Percentiles rank a stretch among this genome's conserved stretches.
These are phyloP conservation scores for Erebia epiphron DNA, from an alignment of 2,888 invertebrate genomes.

Conservation along the genomic window DNA sequence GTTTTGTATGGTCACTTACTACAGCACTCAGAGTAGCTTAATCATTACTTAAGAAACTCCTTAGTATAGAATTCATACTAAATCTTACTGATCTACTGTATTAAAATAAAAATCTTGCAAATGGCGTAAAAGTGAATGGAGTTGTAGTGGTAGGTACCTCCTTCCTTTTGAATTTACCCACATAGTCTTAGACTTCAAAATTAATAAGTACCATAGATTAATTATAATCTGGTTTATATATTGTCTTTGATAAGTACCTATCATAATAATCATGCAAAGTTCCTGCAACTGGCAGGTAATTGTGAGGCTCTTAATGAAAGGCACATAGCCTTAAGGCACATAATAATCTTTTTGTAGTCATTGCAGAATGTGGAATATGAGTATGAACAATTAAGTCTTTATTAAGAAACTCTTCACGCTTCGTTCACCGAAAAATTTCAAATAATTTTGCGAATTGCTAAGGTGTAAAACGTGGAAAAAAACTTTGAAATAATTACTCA, in stretches of 20 bases:
- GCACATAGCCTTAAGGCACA: conserved; percentile 14
- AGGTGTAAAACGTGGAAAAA: background rate
- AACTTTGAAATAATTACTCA: conserved; percentile 10
- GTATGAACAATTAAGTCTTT: conserved; percentile 49
- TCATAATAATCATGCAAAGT: conserved; percentile 28
- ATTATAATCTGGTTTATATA: too few species aligned
- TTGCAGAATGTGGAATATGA: conserved; percentile 31
- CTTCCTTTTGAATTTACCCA: conserved; percentile 20
- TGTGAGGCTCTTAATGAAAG: conserved; percentile 42
- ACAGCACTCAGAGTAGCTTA: too few species aligned
- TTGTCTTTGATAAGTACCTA: too few species aligned
- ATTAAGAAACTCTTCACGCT: conserved; percentile 59
- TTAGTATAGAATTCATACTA: too few species aligned
- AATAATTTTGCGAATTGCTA: conserved; percentile 19
- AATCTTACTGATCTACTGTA: too few species aligned
- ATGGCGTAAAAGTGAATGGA: background rate
- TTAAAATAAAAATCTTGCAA: too few species aligned
- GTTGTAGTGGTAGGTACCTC: background rate
- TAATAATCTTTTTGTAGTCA: conserved; percentile 36
- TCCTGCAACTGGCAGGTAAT: conserved; percentile 29
- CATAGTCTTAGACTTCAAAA: conserved; percentile 15
- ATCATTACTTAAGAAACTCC: too few species aligned
- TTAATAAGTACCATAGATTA: background rate
- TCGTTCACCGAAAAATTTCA: conserved; percentile 36
- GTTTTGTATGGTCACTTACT: background rate